Evolutionary conservation across 2,797 vertebrate genomes (phyloP).

Genomic region (Sciaenops ocellatus): DNA sequence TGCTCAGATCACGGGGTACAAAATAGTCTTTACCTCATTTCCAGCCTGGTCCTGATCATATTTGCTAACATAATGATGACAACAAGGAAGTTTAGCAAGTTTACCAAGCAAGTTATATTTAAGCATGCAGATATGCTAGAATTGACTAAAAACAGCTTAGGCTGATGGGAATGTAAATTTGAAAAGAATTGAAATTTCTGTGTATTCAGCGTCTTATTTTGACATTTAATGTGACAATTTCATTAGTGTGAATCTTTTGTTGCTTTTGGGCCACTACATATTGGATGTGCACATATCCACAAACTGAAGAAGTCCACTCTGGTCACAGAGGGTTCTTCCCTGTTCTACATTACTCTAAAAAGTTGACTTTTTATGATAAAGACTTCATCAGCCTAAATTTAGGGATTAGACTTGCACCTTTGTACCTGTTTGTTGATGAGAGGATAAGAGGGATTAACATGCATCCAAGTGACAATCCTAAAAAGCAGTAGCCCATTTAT

Average conservation of each 20-base stretch:
- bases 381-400: constrained; percentile 18
- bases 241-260: background rate
- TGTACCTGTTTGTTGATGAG: constrained; percentile 30
- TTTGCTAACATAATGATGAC: too few species aligned
- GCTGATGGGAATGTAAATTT: background rate
- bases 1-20: too few species aligned
- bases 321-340: background rate
- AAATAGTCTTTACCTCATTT: too few species aligned
- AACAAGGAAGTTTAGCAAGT: too few species aligned
- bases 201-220: background rate
- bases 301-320: background rate
- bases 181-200: background rate
- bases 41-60: too few species aligned
- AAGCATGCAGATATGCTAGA: too few species aligned
- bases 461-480: constrained; percentile 36
- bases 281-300: background rate
- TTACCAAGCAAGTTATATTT: too few species aligned
- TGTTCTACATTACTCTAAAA: background rate
- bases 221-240: background rate
- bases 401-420: constrained; percentile 38
- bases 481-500: constrained; percentile 34
- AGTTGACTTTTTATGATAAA: constrained; percentile 9
- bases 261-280: background rate
- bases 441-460: constrained; percentile 50
- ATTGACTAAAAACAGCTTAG: background rate